Percentiles rank a stretch among this genome's conserved stretches.
Conservation (phyloP, 2,888 invertebrate species). For the Amphimallon solstitiale region DNA sequence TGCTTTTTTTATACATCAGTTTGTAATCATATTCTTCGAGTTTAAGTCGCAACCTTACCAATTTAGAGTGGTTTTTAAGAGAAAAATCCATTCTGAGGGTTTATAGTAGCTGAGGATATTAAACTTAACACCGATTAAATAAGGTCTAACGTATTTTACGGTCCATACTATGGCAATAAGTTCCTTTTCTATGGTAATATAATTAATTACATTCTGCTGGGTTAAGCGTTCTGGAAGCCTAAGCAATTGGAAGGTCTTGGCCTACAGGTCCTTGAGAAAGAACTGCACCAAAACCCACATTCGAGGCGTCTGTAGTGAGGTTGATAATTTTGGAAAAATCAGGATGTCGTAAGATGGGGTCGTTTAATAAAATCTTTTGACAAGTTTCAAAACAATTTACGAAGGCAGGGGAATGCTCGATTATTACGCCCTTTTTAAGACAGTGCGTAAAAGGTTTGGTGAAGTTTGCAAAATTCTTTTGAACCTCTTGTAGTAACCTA, state of each 20-base stretch:
- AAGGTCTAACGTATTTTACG: too few relatives aligned
- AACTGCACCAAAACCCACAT: constrained; percentile 45
- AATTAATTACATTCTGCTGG: background rate
- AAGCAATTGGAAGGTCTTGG: constrained; percentile 45
- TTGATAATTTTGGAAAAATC: constrained; percentile 29
- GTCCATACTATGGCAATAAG: background rate
- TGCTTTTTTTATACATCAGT: too few relatives aligned
- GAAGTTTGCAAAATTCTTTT: constrained; percentile 38
- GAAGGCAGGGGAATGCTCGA: background rate
- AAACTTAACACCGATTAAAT: too few relatives aligned
- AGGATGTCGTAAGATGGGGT: constrained; percentile 29
- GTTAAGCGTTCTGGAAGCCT: constrained; percentile 43
- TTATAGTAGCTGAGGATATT: too few relatives aligned
- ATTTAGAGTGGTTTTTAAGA: too few relatives aligned
- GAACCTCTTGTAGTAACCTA: constrained; percentile 38
- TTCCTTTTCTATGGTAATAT: constrained; percentile 15
- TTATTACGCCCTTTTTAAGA: constrained; percentile 9
- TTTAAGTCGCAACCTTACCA: too few relatives aligned
- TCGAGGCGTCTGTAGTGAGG: constrained; percentile 46
- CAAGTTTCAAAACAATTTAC: constrained; percentile 14
- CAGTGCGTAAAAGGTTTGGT: constrained; percentile 39
- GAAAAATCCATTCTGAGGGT: too few relatives aligned
- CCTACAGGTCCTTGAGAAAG: constrained; percentile 41
- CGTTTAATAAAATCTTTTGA: constrained; percentile 30
- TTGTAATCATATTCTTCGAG: too few relatives aligned